phyloP scores from a whole-genome alignment of 2,888 invertebrate species.

The Celastrina argiolus region DNA sequence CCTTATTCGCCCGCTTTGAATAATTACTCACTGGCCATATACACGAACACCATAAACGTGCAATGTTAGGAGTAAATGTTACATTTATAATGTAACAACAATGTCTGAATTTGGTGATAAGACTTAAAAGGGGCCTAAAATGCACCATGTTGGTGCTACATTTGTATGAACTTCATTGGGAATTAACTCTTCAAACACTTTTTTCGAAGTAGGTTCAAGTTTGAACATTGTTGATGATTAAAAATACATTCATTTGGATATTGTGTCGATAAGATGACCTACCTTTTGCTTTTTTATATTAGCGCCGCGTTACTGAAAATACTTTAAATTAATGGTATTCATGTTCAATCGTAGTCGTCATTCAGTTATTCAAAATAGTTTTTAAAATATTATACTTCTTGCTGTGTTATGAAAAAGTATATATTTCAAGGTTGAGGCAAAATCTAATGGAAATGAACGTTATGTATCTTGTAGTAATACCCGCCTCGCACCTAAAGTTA shows the following conservation, averaged over 20 bases:
- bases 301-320: no score
- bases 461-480: background rate
- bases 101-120: background rate
- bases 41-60: conserved; percentile 17
- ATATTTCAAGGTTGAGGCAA: background rate
- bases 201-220: no score
- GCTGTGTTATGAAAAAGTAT: background rate
- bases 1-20: conserved; percentile 36
- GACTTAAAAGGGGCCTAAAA: background rate
- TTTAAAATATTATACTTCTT: background rate
- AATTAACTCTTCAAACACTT: no score
- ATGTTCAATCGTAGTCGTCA: no score
- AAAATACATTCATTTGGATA: no score
- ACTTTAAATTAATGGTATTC: no score
- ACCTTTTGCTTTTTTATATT: no score
- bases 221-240: no score
- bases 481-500: conserved; percentile 2
- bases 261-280: no score
- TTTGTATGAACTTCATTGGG: no score
- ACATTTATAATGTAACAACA: conserved; percentile 10
- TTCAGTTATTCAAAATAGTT: no score
- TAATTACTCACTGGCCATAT: conserved; percentile 48
- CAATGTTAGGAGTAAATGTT: background rate
- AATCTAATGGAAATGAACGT: background rate
- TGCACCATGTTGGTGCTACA: background rate